A percentile compares a stretch with the other conserved stretches of the same genome.
Conservation (phyloP, 2,113 vertebrate species). For the Antechinus stuartii region DNA sequence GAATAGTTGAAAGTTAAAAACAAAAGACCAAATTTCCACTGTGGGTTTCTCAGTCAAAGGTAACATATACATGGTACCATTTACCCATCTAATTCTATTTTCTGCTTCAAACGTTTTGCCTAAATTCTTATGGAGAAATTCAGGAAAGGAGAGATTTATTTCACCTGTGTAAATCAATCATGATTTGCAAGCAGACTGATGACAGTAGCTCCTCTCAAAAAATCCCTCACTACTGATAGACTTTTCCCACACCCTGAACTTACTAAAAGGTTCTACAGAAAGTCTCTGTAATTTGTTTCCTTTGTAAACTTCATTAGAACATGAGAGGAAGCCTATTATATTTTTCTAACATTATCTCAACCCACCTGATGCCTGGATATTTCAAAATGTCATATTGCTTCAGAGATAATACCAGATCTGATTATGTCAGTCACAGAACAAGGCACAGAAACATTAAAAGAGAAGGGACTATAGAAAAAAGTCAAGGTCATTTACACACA, state of each 20-base stretch:
- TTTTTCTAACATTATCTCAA: constrained; percentile 71
- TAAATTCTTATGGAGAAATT: constrained; percentile 25
- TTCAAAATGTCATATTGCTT: constrained; percentile 69
- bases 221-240: constrained; percentile 39
- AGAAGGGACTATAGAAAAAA: constrained; percentile 49
- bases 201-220: constrained; percentile 52
- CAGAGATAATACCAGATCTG: constrained; percentile 74
- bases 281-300: constrained; percentile 64
- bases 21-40: constrained; percentile 14
- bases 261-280: constrained; percentile 53
- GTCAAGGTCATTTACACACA: constrained; percentile 59
- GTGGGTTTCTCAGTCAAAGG: not conserved
- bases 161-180: constrained; percentile 35
- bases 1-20: constrained; percentile 32
- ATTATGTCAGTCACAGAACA: constrained; percentile 72
- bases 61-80: not conserved
- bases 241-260: not conserved
- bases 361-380: constrained; percentile 73
- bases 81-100: constrained; percentile 57
- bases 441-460: constrained; percentile 8
- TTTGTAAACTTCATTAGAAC: constrained; percentile 80
- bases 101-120: constrained; percentile 22
- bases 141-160: constrained; percentile 2
- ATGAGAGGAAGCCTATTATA: constrained; percentile 78
- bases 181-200: constrained; percentile 13